Conservation (phyloP, 2,797 vertebrate species). For the Muscicapa comitata region DNA sequence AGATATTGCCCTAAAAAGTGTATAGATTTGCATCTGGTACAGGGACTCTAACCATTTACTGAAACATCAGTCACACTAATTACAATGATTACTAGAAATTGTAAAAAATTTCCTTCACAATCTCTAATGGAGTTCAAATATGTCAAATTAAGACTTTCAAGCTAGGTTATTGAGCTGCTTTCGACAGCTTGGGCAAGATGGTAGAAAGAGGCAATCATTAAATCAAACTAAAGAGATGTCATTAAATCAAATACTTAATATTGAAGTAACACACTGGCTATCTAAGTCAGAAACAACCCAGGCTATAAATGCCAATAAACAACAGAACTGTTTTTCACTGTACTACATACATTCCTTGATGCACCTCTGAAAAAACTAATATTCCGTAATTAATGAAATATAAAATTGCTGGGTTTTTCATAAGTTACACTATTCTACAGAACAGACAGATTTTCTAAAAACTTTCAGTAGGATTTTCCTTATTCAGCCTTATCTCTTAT, state of each 20-base stretch:
- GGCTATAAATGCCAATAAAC: background rate
- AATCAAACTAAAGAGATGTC: background rate
- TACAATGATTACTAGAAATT: background rate
- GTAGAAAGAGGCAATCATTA: background rate
- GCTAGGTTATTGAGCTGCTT: background rate
- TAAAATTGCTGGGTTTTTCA: too few relatives aligned
- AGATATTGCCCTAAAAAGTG: background rate
- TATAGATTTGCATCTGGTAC: background rate
- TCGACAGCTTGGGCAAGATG: background rate
- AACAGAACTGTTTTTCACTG: background rate
- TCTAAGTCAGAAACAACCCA: background rate
- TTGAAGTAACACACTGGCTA: background rate
- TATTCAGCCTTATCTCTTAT: background rate
- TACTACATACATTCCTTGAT: background rate
- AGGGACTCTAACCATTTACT: background rate
- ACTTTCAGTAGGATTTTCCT: background rate
- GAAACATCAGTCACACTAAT: background rate
- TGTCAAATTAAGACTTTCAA: background rate
- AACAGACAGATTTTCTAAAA: background rate
- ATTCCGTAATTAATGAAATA: background rate
- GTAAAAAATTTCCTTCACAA: background rate
- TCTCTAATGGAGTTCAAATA: background rate
- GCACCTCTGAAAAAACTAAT: background rate
- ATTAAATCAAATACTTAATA: background rate
- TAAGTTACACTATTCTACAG: background rate